These are phyloP conservation scores for Agapornis canus DNA, from an alignment of 2,797 vertebrate species.

Conservation along the genomic window DNA sequence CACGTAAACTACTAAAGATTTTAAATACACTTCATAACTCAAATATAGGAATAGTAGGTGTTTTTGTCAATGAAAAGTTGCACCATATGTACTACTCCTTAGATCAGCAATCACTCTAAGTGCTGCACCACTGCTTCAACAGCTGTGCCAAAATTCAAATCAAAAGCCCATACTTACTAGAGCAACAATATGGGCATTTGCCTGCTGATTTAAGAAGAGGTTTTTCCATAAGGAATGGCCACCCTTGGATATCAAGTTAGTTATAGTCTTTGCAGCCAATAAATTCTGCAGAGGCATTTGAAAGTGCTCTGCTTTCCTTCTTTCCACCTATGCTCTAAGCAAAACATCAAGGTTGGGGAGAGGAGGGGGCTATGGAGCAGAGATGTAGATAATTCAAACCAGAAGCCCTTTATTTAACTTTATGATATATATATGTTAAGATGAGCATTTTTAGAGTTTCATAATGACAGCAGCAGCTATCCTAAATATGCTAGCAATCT, in stretches of 20 bases:
- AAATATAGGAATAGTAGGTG: not conserved
- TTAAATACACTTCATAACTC: not conserved
- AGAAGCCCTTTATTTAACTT: not conserved
- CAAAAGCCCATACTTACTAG: not conserved
- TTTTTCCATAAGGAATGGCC: not conserved
- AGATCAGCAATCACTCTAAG: not conserved
- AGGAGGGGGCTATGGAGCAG: not conserved
- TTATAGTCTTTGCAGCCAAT: not conserved
- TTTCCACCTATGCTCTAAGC: not conserved
- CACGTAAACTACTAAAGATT: not conserved
- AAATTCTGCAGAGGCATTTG: not conserved
- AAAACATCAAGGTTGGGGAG: not conserved
- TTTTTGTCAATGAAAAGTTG: not conserved
- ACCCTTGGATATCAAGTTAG: not conserved
- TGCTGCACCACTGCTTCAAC: not conserved
- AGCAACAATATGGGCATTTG: not conserved
- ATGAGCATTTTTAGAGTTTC: not conserved
- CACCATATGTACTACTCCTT: not conserved
- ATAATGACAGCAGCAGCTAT: not conserved
- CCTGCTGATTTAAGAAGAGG: not conserved
- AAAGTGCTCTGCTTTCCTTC: not conserved
- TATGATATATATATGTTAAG: not conserved
- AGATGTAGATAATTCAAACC: not conserved
- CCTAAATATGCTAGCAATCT: not conserved
- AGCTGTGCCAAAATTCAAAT: conserved; percentile 26